Evolutionary conservation across 2,888 invertebrate genomes (phyloP).

Genomic region (Acronicta leporina): DNA sequence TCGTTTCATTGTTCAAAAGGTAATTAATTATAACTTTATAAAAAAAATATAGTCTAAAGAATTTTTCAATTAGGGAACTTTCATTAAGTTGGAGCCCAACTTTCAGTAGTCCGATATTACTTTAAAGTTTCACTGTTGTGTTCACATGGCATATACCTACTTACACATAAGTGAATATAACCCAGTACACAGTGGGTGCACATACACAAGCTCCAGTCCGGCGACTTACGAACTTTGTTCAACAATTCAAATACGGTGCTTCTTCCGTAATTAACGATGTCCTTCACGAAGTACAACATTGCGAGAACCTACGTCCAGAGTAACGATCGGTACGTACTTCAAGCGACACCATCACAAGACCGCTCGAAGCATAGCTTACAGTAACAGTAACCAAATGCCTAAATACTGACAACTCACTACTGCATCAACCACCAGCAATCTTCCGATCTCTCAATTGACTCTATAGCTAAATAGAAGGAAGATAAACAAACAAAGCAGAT

Average conservation of each 20-base stretch:
- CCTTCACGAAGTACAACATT: slow-evolving; percentile 6
- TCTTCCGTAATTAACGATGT: slow-evolving; percentile 8
- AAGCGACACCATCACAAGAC: slow-evolving; percentile 27
- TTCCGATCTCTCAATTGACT: slow-evolving; percentile 20
- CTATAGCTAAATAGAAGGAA: slow-evolving; percentile 41
- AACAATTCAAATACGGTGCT: slow-evolving; percentile 6
- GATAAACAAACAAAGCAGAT: slow-evolving; percentile 54
- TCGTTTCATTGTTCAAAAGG: background rate
- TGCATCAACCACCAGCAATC: slow-evolving; percentile 15
- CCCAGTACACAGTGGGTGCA: background rate
- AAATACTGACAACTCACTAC: slow-evolving; percentile 17
- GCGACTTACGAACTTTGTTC: background rate
- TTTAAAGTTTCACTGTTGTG: slow-evolving; percentile 15
- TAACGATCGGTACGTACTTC: slow-evolving; percentile 3
- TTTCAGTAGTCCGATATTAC: slow-evolving; percentile 6
- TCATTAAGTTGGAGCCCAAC: background rate
- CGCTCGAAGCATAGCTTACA: slow-evolving; percentile 35
- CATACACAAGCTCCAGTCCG: background rate
- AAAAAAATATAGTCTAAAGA: background rate
- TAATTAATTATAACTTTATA: background rate
- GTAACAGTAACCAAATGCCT: slow-evolving; percentile 14
- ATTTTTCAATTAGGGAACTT: slow-evolving; percentile 14
- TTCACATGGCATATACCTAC: background rate
- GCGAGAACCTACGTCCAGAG: background rate
- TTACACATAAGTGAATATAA: slow-evolving; percentile 3